Evolutionary conservation across 2,797 vertebrate genomes (phyloP).

Genomic region (Saxicola maurus): DNA sequence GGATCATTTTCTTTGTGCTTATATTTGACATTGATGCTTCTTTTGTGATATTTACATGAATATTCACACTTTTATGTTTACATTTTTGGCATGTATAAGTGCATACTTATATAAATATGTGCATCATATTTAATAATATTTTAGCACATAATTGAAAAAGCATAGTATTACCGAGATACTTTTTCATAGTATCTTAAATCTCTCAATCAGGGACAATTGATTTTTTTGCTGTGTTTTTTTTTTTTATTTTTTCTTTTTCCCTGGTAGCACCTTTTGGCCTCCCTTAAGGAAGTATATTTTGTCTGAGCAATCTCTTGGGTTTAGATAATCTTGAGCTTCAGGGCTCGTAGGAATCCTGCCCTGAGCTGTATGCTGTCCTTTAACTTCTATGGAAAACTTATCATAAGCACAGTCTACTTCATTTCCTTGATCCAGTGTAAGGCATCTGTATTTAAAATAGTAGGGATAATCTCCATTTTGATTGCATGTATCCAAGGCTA

Average conservation of each 20-base stretch:
- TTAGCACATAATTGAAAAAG: neutral
- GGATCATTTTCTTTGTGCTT: neutral
- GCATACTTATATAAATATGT: neutral
- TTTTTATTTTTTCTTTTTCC: neutral
- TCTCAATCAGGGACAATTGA: neutral
- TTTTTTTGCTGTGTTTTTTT: neutral
- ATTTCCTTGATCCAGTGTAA: neutral
- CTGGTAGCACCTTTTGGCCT: neutral
- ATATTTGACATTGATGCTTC: neutral
- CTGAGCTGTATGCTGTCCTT: neutral
- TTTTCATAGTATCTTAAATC: neutral
- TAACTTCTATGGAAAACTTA: neutral
- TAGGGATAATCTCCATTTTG: neutral
- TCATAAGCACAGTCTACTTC: neutral
- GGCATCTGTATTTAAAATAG: neutral
- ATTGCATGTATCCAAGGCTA: neutral
- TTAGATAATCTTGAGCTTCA: constrained; percentile 26
- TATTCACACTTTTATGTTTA: neutral
- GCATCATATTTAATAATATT: neutral
- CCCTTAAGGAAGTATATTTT: neutral
- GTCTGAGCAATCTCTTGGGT: neutral
- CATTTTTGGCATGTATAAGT: neutral
- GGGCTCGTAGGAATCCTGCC: neutral
- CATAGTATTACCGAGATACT: neutral
- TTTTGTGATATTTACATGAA: neutral